Evolutionary conservation across 2,797 vertebrate genomes (phyloP), one percentile per base, ranked within the genome.

Genomic region (Parauchenoglanis ngamensis): DNA sequence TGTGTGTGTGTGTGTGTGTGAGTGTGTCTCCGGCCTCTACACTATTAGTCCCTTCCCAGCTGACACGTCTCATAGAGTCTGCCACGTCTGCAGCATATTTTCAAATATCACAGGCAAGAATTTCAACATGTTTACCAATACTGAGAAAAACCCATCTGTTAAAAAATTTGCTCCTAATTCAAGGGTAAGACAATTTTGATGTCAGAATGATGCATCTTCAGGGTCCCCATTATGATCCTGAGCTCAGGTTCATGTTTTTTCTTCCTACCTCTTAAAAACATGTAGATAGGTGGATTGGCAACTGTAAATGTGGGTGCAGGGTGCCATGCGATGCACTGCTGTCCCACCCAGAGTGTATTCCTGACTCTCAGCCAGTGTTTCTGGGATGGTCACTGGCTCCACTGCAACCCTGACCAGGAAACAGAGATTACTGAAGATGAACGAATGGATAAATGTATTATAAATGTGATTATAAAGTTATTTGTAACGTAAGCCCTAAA

Each of bases 31-130:
- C 28, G 46, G 28, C 8, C 44, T 63, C 54, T 73, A 44, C 56
- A 70, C 46, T 35, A 23, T 57, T 73, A 54, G 54, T 23, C 67
- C 10, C 7, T 78, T 10, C 25, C 4, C n/a, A 54, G 75, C 49
- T 77, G 49, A 52, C n/a, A 19, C 49, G 52, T 77, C 15, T 77
- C n/a, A 77, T 19, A 56, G 52, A 54, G 28, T 81, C 56, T 80
- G 35, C 12, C 78, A 63, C n/a, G 54, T 83, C 65, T 83, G 63
- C 7, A 54, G 28, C 81, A 40, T 68, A 68, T 35, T 46, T 83
- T 25, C 25, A 82, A 63, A 82, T 28, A 67, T 49, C 59, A 67
- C 61, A 35, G 61, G 80, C 25, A 65, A 65, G 59, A 49, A 46
- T 81, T 63, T 81, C 15, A 28, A 8, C 23, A 52, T 6, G 15